phyloP scores from a whole-genome alignment of 2,888 invertebrate species.

The Aporophyla nigra region DNA sequence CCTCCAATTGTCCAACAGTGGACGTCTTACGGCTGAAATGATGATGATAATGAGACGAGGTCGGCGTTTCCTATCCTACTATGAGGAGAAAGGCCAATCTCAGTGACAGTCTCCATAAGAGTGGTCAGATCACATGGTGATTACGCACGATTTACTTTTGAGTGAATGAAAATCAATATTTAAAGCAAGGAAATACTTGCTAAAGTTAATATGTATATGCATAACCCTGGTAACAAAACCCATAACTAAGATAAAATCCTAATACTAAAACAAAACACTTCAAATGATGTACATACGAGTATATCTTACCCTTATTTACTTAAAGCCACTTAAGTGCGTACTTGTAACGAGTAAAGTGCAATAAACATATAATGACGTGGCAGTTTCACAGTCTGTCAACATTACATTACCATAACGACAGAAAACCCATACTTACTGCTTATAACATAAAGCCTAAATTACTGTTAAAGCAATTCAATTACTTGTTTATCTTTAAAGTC shows the following conservation, averaged over 20 bases:
- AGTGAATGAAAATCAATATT: neutral
- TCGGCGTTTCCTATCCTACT: too few species aligned
- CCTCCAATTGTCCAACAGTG: too few species aligned
- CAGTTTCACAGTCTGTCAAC: conserved; percentile 41
- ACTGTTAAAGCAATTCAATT: conserved; percentile 45
- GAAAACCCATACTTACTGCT: conserved; percentile 23
- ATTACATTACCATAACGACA: conserved; percentile 55
- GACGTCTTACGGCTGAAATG: too few species aligned
- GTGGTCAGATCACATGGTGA: neutral
- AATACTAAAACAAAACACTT: neutral
- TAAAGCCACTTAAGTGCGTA: conserved; percentile 20
- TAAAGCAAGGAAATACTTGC: neutral
- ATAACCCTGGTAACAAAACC: neutral
- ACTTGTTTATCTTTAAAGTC: conserved; percentile 47
- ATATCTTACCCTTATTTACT: conserved; percentile 9
- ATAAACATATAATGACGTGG: conserved; percentile 55
- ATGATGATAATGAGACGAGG: too few species aligned
- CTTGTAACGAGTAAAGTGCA: conserved; percentile 27
- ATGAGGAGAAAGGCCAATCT: too few species aligned
- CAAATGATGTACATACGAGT: too few species aligned
- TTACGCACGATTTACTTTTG: neutral
- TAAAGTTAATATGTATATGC: neutral
- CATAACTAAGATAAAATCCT: neutral
- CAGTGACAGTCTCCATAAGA: too few species aligned
- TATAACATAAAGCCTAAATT: conserved; percentile 25